phyloP scores from a whole-genome alignment of 2,113 vertebrate genomes.

The Stigmatopora argus region DNA sequence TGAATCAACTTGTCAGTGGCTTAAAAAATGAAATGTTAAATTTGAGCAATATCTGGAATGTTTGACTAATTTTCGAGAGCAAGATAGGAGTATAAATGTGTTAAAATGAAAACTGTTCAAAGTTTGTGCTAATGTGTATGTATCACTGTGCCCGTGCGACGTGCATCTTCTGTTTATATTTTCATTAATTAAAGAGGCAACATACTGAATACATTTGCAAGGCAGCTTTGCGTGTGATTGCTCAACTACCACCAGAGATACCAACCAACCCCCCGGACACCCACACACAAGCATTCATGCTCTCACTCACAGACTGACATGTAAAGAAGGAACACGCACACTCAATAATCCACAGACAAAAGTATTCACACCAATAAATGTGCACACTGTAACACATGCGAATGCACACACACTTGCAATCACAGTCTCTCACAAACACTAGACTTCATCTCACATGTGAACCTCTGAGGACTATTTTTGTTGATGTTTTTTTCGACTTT shows the following conservation, averaged over 20 bases:
- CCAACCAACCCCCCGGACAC: constrained; percentile 4
- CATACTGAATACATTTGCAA: constrained; percentile 33
- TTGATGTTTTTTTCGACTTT: constrained; percentile 44
- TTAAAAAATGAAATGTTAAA: too few species aligned
- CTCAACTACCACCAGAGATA: constrained; percentile 36
- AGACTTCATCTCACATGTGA: background rate
- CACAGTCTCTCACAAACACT: background rate
- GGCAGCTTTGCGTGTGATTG: constrained; percentile 37
- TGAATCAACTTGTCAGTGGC: too few species aligned
- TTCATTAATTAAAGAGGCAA: constrained; percentile 49
- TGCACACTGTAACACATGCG: background rate
- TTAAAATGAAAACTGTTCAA: too few species aligned
- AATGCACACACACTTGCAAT: background rate
- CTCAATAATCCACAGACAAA: background rate
- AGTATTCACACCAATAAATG: too few species aligned
- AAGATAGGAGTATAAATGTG: too few species aligned
- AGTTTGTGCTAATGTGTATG: background rate
- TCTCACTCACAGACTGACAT: background rate
- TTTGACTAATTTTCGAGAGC: too few species aligned
- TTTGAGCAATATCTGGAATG: too few species aligned
- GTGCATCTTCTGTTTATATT: constrained; percentile 29
- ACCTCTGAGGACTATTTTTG: constrained; percentile 19
- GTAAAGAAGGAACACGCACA: too few species aligned
- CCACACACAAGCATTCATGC: background rate
- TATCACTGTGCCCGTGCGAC: background rate